Conservation (phyloP, 2,113 vertebrate species). For the Hypomesus transpacificus region DNA sequence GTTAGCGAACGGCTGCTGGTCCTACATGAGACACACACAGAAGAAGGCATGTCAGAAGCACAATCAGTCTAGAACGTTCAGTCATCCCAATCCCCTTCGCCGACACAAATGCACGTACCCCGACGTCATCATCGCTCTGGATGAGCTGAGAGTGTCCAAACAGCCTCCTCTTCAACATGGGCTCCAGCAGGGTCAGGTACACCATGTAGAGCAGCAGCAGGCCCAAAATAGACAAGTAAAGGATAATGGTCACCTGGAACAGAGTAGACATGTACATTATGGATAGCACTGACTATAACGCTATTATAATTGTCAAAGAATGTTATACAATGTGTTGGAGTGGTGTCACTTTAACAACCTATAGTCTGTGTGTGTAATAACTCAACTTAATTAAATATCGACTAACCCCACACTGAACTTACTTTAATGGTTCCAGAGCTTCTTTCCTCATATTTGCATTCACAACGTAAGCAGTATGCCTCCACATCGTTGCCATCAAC, state of each 20-base stretch:
- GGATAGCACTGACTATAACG: too few relatives aligned
- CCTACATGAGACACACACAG: conserved; percentile 65
- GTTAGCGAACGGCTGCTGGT: conserved; percentile 95
- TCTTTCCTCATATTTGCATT: conserved; percentile 98
- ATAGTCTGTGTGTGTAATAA: too few relatives aligned
- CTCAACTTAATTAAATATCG: too few relatives aligned
- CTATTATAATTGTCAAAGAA: neutral
- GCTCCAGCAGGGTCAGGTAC: conserved; percentile 93
- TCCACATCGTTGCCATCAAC: conserved; percentile 93
- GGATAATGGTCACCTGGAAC: conserved; percentile 90
- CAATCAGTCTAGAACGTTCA: neutral
- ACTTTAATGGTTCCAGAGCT: conserved; percentile 97
- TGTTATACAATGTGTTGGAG: neutral
- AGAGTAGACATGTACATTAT: conserved; percentile 15
- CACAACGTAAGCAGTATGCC: conserved; percentile 95
- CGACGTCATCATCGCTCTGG: conserved; percentile 91
- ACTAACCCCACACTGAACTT: conserved; percentile 8
- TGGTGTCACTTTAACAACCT: too few relatives aligned
- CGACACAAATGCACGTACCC: conserved; percentile 75
- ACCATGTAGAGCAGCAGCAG: conserved; percentile 96
- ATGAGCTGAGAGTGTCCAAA: conserved; percentile 96
- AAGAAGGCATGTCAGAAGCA: neutral
- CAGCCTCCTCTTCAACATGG: conserved; percentile 91
- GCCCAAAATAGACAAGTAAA: conserved; percentile 94
- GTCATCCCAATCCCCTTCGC: neutral